Conservation (phyloP, 2,797 vertebrate genomes). For the Phataginus tricuspis region DNA sequence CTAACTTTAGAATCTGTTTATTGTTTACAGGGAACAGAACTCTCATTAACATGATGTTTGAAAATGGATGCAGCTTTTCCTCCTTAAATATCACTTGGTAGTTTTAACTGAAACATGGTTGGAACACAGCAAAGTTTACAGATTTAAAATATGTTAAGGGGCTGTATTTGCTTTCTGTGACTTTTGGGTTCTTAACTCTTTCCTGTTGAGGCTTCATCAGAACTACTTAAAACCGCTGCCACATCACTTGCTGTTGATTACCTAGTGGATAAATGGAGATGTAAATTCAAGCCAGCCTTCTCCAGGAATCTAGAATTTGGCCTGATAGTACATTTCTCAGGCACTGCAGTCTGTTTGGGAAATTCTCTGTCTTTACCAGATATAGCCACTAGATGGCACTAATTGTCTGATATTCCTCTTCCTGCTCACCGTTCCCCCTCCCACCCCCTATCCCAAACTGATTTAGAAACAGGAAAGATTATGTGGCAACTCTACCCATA, state of each 20-base stretch:
- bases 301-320: not conserved
- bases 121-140: not conserved
- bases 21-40: not conserved
- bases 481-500: constrained; percentile 57
- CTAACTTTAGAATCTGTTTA: not conserved
- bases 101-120: not conserved
- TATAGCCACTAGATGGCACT: constrained; percentile 80
- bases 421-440: too few relatives aligned
- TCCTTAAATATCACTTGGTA: not conserved
- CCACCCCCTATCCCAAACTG: not conserved
- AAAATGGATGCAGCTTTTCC: not conserved
- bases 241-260: not conserved
- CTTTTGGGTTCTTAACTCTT: not conserved
- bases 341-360: not conserved
- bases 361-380: not conserved
- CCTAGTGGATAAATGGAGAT: not conserved
- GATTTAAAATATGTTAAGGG: not conserved
- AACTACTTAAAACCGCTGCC: not conserved
- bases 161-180: not conserved
- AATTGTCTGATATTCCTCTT: constrained; percentile 45
- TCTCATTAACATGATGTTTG: not conserved
- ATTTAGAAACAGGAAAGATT: constrained; percentile 60
- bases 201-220: not conserved
- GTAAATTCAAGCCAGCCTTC: not conserved
- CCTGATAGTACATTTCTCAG: not conserved